Evolutionary conservation across 2,113 vertebrate genomes (phyloP).

Genomic region (Aplodontia rufa): DNA sequence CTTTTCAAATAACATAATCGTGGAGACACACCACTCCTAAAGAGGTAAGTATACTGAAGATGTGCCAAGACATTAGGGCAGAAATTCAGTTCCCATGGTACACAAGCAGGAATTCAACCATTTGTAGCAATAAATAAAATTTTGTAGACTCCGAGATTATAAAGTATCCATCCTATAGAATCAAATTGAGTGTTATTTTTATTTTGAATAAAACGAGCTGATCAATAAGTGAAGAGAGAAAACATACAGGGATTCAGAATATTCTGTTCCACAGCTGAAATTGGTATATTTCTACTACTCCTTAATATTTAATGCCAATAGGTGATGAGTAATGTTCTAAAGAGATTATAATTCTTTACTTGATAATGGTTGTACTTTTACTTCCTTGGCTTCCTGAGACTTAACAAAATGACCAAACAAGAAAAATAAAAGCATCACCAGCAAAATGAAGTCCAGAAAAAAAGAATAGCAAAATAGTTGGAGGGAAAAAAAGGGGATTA

Average conservation of each 20-base stretch:
- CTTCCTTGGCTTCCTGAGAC: neutral
- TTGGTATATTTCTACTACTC: neutral
- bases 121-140: slow-evolving; percentile 57
- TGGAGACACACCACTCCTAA: slow-evolving; percentile 72
- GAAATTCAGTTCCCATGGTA: slow-evolving; percentile 68
- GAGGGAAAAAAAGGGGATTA: neutral
- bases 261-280: slow-evolving; percentile 19
- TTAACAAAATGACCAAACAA: neutral
- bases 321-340: neutral
- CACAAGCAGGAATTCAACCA: slow-evolving; percentile 54
- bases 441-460: neutral
- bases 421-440: neutral
- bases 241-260: neutral
- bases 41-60: slow-evolving; percentile 76
- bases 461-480: neutral
- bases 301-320: neutral
- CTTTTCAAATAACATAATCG: slow-evolving; percentile 78
- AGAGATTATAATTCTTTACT: neutral
- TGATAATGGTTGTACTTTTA: neutral
- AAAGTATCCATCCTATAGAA: neutral
- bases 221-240: neutral
- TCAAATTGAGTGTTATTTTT: slow-evolving; percentile 54
- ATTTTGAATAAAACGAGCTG: slow-evolving; percentile 51
- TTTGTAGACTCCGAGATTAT: slow-evolving; percentile 47
- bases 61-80: slow-evolving; percentile 70